These are phyloP conservation scores for Mya arenaria DNA, from an alignment of 1,140 invertebrate species.

Conservation along the genomic window DNA sequence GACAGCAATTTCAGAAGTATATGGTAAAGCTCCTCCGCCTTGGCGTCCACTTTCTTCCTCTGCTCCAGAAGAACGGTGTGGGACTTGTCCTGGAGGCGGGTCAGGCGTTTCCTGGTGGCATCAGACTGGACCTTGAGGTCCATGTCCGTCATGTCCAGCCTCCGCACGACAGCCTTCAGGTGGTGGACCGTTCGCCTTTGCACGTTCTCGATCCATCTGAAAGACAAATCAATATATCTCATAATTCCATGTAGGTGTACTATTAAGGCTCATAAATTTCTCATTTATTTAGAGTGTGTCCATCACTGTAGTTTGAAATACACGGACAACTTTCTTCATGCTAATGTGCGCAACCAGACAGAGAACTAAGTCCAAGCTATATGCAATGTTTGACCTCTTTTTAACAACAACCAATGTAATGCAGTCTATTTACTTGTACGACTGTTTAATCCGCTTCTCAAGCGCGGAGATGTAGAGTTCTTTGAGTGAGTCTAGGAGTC, in stretches of 20 bases:
- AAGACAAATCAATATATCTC: too few species aligned
- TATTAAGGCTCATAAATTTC: too few species aligned
- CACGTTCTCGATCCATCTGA: conserved; percentile 69
- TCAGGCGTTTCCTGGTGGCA: conserved; percentile 48
- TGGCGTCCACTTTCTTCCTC: conserved; percentile 22
- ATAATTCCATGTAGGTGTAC: too few species aligned
- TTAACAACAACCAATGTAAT: too few species aligned
- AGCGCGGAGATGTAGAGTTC: conserved; percentile 48
- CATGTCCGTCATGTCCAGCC: conserved; percentile 54
- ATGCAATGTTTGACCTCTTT: too few species aligned
- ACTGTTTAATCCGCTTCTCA: conserved; percentile 54
- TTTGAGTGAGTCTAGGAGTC: conserved; percentile 59
- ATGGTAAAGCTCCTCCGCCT: background rate
- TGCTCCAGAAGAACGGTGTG: conserved; percentile 42
- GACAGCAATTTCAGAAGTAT: conserved; percentile 16
- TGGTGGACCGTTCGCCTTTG: conserved; percentile 56
- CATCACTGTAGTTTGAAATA: too few species aligned
- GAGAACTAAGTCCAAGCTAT: too few species aligned
- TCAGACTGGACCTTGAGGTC: conserved; percentile 58
- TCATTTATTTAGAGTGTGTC: too few species aligned
- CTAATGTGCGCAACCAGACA: too few species aligned
- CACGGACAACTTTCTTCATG: too few species aligned
- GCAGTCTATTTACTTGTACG: conserved; percentile 61
- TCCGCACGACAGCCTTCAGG: conserved; percentile 54
- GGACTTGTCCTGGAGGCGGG: conserved; percentile 49